A percentile compares a stretch with the other conserved stretches of the same genome.
Evolutionary conservation across 37 sponge, comb jelly and placozoan genomes (phyloP).

Genomic region (Tethya wilhelma): DNA sequence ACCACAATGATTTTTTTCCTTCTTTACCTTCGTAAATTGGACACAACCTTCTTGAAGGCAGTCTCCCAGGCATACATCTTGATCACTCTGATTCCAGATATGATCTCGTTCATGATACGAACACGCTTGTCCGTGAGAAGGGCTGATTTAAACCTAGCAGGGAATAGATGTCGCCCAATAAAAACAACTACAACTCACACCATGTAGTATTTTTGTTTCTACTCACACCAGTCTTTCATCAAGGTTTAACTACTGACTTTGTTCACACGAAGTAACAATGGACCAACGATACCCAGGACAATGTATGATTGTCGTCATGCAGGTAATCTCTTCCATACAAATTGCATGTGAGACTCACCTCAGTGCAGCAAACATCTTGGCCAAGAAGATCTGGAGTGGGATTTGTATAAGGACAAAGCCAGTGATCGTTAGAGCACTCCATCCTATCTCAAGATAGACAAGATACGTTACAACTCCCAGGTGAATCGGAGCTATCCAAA

Average conservation of each 20-base stretch:
- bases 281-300: too few species aligned
- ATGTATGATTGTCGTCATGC: not conserved
- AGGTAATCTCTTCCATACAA: not conserved
- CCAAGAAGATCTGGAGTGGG: slow-evolving; percentile 50
- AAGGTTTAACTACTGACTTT: too few species aligned
- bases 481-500: slow-evolving; percentile 65
- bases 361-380: slow-evolving; percentile 15
- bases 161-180: too few species aligned
- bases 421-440: slow-evolving; percentile 29
- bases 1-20: too few species aligned
- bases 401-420: slow-evolving; percentile 33
- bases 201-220: too few species aligned
- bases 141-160: slow-evolving; percentile 81
- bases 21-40: slow-evolving; percentile 1
- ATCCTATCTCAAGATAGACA: slow-evolving; percentile 66
- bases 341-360: not conserved
- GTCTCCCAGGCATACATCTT: slow-evolving; percentile 95
- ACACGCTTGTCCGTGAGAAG: slow-evolving; percentile 76
- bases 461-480: slow-evolving; percentile 48
- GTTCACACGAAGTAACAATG: too few species aligned
- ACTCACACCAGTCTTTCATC: too few species aligned
- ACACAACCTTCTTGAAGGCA: slow-evolving; percentile 60
- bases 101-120: slow-evolving; percentile 83
- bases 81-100: slow-evolving; percentile 84
- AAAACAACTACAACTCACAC: too few species aligned